These are phyloP conservation scores for Seriola rivoliana DNA, from an alignment of 2,113 vertebrate genomes.

Conservation along the genomic window DNA sequence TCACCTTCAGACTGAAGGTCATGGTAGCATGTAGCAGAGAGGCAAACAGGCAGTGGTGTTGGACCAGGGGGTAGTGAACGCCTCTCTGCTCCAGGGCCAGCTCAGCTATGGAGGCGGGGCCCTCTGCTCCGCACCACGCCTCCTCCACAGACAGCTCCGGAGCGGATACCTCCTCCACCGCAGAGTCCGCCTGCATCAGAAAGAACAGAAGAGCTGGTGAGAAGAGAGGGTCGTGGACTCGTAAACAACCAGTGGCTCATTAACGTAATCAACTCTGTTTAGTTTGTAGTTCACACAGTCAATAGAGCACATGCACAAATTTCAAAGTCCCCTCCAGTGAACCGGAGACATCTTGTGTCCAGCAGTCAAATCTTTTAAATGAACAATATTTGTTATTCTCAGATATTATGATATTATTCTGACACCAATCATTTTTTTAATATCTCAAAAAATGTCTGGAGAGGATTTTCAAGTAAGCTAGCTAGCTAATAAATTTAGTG, in stretches of 20 bases:
- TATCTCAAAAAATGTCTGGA: neutral
- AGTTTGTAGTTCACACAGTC: neutral
- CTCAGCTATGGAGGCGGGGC: slow-evolving; percentile 92
- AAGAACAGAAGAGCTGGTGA: neutral
- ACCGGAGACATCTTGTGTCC: too few species aligned
- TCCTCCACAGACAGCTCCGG: slow-evolving; percentile 91
- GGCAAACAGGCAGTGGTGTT: slow-evolving; percentile 93
- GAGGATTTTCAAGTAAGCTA: neutral
- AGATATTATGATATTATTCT: too few species aligned
- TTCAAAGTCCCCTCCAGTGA: neutral
- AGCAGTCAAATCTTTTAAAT: too few species aligned
- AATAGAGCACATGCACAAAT: neutral
- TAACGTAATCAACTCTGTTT: neutral
- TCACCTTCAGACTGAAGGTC: slow-evolving; percentile 91
- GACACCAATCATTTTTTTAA: too few species aligned
- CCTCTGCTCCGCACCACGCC: slow-evolving; percentile 89
- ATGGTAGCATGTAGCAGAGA: slow-evolving; percentile 87
- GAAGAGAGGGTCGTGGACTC: too few species aligned
- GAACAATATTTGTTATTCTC: too few species aligned
- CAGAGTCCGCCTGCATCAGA: slow-evolving; percentile 88
- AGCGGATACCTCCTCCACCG: slow-evolving; percentile 87
- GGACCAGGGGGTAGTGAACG: slow-evolving; percentile 93
- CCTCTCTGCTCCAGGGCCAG: slow-evolving; percentile 94
- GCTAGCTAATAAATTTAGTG: neutral
- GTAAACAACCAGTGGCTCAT: too few species aligned